Base-by-base conservation (phyloP, 2,888 invertebrate genomes). In the Deroplatys truncata region DNA sequence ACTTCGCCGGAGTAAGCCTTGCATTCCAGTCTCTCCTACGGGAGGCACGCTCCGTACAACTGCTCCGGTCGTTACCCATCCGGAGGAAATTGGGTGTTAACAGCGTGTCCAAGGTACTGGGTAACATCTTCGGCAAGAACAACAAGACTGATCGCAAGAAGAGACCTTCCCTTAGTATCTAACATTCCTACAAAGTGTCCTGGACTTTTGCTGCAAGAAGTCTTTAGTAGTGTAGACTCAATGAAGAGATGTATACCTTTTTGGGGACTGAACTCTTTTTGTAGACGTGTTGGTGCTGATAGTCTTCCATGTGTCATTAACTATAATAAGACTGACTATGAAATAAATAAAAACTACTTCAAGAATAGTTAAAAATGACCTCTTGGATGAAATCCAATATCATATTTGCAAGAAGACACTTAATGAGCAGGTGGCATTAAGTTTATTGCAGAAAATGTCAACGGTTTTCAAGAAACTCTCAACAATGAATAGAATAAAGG, bases 121-220 rank as follows among this genome's bases (percentile, higher is more conserved):
- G 97, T 88, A 97, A 96, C 93, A 97, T 97, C 93, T 97, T 97
- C 92, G 97, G 97, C 84, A 97, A 96, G 93, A 97, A 96, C 93
- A 96, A 96, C 89, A 92, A 91, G 92, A 96, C 96, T 93, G 96
- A 97, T 92, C 94, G 97, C 91, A 97, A 97, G 94, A 97, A 97
- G 94, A 94, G 97, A 92, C 97, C 97, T 43, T 97, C 97, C 84
- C 94, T 97, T 91, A 97, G 96, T 93, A 97, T 97, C 95, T 72
- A 72, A 25, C 20, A 72, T 72, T 72, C 7, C 56, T 16, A 20
- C 56, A 72, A 56, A 2, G 25, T 20, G 16, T 56, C 7, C 7
- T 7, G 5, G 20, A 72, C 56, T 20, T 72, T 72, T 72, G 20
- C 5, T 72, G 56, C 43, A 72, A 72, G 4, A 72, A 72, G 15